Evolutionary conservation across 2,797 vertebrate genomes (phyloP), one percentile per base, ranked within the genome.

Genomic region (Euphonia xanthogaster): DNA sequence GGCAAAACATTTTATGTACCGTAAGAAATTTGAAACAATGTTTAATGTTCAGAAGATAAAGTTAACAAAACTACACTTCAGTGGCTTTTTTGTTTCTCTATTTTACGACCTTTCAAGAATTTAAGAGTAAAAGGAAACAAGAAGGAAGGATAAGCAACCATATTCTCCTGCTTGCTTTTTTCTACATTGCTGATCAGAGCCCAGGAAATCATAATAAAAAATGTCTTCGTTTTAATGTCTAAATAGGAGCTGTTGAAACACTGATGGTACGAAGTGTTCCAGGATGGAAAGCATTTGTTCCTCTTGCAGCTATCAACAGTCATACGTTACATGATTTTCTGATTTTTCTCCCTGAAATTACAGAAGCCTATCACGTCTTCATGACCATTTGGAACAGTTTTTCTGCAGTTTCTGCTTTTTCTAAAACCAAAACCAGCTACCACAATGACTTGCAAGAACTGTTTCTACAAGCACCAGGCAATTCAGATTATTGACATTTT

Each of bases 1-100:
- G 96, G 97, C 96, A 94, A 98, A 98, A 97, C 96, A 97, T 97
- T 98, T 98, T 98, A 98, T 98, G 97, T 89, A 96, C 98, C 94
- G 13, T 98, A 98, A 97, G 97, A 98, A 98, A 99, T 98, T 93
- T 97, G 97, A 99, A 98, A 97, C 98, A 98, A 98, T 98, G 98
- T 98, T 98, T 98, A 99, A 99, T 97, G 98, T 97, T 95, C 92
- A 96, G 94, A 88, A 98, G 97, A 98, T 98, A 98, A 96, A 97
- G 98, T 97, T 98, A 98, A 98, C 96, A 96, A 97, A 97, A 96
- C 97, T 96, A 73, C 93, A 94, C 78, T 87, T 96, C 73, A 30
- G 85, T 96, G 96, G 95, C 96, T 97, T 97, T 98, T 98, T 98
- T 97, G 97, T 98, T 98, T 97, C 95, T 74, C 86, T 96, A 40